Evolutionary conservation across 2,888 invertebrate species (phyloP).

Genomic region (Apodemia duryi): DNA sequence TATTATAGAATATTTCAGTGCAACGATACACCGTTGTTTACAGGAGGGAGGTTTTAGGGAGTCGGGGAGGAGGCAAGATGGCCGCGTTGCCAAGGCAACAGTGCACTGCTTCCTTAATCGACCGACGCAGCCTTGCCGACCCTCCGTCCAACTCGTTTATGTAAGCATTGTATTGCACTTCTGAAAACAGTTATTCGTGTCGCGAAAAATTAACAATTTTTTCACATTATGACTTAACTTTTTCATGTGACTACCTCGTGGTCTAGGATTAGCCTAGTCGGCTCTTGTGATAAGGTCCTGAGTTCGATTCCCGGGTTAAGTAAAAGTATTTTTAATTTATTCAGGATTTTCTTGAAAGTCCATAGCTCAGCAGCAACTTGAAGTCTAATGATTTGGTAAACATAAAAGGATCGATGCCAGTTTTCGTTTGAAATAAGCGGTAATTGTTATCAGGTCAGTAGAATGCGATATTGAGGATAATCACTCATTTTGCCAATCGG

Average conservation of each 20-base stretch:
- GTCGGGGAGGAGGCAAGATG: constrained; percentile 65
- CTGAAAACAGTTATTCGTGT: constrained; percentile 35
- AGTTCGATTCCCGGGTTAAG: too few relatives aligned
- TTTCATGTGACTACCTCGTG: constrained; percentile 12
- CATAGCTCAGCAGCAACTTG: too few relatives aligned
- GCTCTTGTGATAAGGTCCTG: too few relatives aligned
- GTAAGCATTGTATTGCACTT: constrained; percentile 75
- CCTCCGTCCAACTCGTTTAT: constrained; percentile 62
- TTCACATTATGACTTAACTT: constrained; percentile 50
- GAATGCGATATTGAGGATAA: too few relatives aligned
- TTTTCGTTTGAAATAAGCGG: too few relatives aligned
- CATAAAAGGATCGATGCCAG: too few relatives aligned
- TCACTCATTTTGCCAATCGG: too few relatives aligned
- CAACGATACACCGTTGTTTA: constrained; percentile 76
- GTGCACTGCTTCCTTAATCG: constrained; percentile 79
- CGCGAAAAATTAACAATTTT: constrained; percentile 33
- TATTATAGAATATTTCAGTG: constrained; percentile 54
- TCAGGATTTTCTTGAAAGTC: too few relatives aligned
- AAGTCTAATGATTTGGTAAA: too few relatives aligned
- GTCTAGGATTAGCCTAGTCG: too few relatives aligned
- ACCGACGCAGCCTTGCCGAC: constrained; percentile 65
- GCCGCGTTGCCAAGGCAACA: constrained; percentile 75
- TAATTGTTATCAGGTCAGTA: too few relatives aligned
- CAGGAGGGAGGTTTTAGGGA: constrained; percentile 51
- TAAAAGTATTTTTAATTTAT: too few relatives aligned